Evolutionary conservation across 2,113 vertebrate species (phyloP).

Genomic region (Trematomus loennbergii): DNA sequence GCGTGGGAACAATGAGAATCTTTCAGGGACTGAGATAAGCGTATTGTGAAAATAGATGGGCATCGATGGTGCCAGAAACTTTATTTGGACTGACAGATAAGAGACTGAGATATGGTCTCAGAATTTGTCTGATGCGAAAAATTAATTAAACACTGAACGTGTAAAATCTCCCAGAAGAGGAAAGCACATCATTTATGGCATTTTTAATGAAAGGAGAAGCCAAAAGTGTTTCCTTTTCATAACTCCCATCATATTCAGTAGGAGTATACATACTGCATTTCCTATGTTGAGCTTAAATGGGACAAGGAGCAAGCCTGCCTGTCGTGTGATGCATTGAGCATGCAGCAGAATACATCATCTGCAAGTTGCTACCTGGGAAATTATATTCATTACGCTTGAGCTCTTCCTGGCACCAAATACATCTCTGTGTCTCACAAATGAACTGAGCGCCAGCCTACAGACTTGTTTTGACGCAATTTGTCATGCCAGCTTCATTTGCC

Average conservation of each 20-base stretch:
- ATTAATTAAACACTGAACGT: constrained; percentile 67
- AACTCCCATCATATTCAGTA: constrained; percentile 17
- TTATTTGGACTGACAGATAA: constrained; percentile 64
- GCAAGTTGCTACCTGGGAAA: constrained; percentile 69
- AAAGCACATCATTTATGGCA: constrained; percentile 41
- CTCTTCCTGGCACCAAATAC: constrained; percentile 64
- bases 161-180: constrained; percentile 48
- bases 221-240: not conserved
- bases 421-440: constrained; percentile 71
- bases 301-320: constrained; percentile 27
- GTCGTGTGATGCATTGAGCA: constrained; percentile 29
- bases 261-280: constrained; percentile 4
- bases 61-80: constrained; percentile 68
- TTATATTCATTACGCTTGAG: constrained; percentile 61
- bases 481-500: constrained; percentile 80
- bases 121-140: constrained; percentile 61
- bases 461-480: constrained; percentile 77
- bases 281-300: constrained; percentile 51
- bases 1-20: constrained; percentile 76
- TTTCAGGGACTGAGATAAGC: constrained; percentile 80
- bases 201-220: constrained; percentile 38
- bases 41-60: constrained; percentile 79
- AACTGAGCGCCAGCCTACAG: constrained; percentile 65
- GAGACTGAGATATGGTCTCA: constrained; percentile 56
- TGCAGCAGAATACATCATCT: constrained; percentile 59